Percentiles rank a stretch among this genome's conserved stretches.
Conservation (phyloP, 2,888 invertebrate species). For the Sinopyrophorus schimmeli region DNA sequence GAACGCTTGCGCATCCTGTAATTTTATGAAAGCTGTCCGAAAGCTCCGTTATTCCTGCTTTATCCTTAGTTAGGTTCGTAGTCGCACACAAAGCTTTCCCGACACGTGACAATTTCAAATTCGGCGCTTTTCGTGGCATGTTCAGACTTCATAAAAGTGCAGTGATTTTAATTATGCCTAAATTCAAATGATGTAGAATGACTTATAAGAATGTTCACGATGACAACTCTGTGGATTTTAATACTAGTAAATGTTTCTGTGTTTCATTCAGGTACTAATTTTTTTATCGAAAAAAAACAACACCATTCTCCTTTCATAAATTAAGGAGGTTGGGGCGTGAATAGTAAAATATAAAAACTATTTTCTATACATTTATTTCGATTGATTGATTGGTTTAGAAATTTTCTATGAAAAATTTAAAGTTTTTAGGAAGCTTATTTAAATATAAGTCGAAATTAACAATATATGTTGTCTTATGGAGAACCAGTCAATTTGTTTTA, state of each 20-base stretch:
- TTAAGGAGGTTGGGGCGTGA: no score
- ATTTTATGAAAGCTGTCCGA: conserved; percentile 19
- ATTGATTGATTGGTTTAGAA: no score
- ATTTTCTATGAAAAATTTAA: no score
- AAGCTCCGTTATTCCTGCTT: conserved; percentile 18
- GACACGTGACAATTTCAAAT: conserved; percentile 15
- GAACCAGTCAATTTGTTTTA: no score
- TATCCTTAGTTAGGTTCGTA: conserved; percentile 19
- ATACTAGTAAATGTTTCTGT: conserved; percentile 14
- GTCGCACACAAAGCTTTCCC: conserved; percentile 11
- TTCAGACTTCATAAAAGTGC: conserved; percentile 2
- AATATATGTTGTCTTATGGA: no score
- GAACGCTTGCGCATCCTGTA: conserved; percentile 26
- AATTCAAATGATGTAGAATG: conserved; percentile 11
- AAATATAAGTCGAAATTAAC: no score
- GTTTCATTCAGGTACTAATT: conserved; percentile 15
- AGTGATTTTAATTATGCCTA: conserved; percentile 10
- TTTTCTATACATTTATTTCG: no score
- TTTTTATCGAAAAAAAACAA: no score
- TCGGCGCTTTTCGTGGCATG: not conserved
- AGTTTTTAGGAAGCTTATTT: no score
- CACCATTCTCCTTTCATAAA: not conserved
- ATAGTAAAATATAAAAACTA: no score
- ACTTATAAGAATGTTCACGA: conserved; percentile 13
- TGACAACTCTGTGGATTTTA: conserved; percentile 10